Conservation (phyloP, 1,140 invertebrate species). For the Araneus ventricosus region DNA sequence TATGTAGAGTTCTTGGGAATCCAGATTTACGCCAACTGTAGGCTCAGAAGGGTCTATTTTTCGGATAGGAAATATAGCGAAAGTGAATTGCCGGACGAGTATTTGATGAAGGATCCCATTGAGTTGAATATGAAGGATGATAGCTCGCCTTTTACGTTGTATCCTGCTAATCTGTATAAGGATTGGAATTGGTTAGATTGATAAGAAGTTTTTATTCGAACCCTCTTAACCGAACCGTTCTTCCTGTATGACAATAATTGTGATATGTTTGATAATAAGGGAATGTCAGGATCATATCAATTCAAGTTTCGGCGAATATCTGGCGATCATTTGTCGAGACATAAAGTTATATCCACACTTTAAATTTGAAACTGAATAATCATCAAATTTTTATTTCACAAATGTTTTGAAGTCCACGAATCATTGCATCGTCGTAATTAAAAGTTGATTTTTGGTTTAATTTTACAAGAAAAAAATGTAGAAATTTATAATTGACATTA, state of each 20-base stretch:
- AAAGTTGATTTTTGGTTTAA: too few relatives aligned
- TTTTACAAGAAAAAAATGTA: too few relatives aligned
- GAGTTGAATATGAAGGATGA: neutral
- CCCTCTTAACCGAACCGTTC: neutral
- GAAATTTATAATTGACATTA: too few relatives aligned
- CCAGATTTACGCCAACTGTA: slow-evolving; percentile 15
- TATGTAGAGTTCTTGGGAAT: slow-evolving; percentile 6
- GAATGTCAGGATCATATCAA: too few relatives aligned
- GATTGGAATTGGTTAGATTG: neutral
- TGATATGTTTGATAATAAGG: too few relatives aligned
- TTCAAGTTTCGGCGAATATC: neutral
- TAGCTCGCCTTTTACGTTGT: neutral
- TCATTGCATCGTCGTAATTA: too few relatives aligned
- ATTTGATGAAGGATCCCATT: neutral
- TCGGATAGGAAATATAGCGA: neutral
- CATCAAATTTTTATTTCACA: too few relatives aligned
- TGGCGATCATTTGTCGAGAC: neutral
- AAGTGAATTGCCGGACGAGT: neutral
- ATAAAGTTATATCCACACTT: too few relatives aligned
- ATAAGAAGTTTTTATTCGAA: neutral
- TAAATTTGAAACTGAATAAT: too few relatives aligned
- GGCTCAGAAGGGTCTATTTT: neutral
- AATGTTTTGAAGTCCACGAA: too few relatives aligned
- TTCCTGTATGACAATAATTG: too few relatives aligned
- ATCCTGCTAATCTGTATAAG: neutral